phyloP scores from a whole-genome alignment of 2,888 invertebrate species.

The Diplazon laetatorius region DNA sequence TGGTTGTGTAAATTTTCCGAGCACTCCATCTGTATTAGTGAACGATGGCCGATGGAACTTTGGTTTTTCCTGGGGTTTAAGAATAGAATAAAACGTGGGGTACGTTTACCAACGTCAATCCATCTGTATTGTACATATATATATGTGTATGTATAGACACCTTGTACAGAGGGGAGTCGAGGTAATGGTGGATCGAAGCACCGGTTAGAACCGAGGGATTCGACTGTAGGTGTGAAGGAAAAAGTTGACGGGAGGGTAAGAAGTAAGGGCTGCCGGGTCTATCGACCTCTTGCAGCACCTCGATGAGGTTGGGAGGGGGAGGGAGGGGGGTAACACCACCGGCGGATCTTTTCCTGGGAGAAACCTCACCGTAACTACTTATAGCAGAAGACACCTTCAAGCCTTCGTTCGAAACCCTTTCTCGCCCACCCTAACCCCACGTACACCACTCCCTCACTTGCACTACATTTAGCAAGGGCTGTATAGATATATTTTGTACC shows the following conservation, averaged over 20 bases:
- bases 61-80: neutral
- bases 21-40: slow-evolving; percentile 15
- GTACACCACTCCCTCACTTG: slow-evolving; percentile 21
- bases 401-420: slow-evolving; percentile 51
- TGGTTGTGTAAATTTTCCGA: slow-evolving; percentile 1
- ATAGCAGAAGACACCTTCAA: slow-evolving; percentile 53
- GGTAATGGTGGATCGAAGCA: slow-evolving; percentile 25
- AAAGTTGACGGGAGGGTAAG: slow-evolving; percentile 14
- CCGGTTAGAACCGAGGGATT: slow-evolving; percentile 19
- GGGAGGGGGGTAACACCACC: slow-evolving; percentile 46
- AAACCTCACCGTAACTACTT: slow-evolving; percentile 60
- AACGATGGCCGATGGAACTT: neutral
- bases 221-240: slow-evolving; percentile 30
- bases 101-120: slow-evolving; percentile 14
- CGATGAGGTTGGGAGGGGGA: too few relatives aligned
- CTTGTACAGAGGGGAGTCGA: slow-evolving; percentile 25
- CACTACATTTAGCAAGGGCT: slow-evolving; percentile 24
- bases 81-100: slow-evolving; percentile 20
- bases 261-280: slow-evolving; percentile 31
- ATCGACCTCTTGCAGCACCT: slow-evolving; percentile 41
- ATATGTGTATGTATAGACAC: too few relatives aligned
- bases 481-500: neutral
- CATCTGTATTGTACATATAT: too few relatives aligned
- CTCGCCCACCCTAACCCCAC: slow-evolving; percentile 24
- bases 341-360: slow-evolving; percentile 52